Evolutionary conservation across 2,113 vertebrate species (phyloP), one percentile per base, ranked within the genome.

Genomic region (Rana temporaria): DNA sequence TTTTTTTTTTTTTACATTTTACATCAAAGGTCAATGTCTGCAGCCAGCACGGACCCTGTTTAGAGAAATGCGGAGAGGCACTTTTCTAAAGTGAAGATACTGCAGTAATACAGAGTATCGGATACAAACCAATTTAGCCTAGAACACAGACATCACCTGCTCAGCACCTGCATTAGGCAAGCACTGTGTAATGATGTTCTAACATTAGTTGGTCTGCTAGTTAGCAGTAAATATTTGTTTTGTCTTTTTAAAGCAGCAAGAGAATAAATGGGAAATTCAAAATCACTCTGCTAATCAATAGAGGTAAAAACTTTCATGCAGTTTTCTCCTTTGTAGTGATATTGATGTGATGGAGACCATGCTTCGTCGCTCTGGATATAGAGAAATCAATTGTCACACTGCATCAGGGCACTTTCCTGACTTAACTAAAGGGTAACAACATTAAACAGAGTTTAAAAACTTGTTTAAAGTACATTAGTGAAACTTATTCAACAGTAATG

Each of bases 281-380:
- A 11, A 60, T 60, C n/a, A 20, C 59, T 60, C n/a, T 20, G 59
- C 59, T 70, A 70, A 72, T 72, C 70, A 72, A 72, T 72, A 56
- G 20, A 26, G 52, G 48, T 72, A 1, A 24, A 18, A 56, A 2
- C n/a, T 22, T 56, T 56, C 70, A 22, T 30, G 22, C 52, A 72
- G 70, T 57, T 57, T 72, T 72, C 22, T 18, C 15, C 16, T 56
- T 26, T 70, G 22, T 22, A 72, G 52, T 15, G 11, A 56, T 56
- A 72, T 72, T 56, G 52, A 56, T 56, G 24, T 17, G 56, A n/a
- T 20, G 59, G 59, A 60, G 59, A 60, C 20, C 59, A 60, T n/a
- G 59, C 59, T 60, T 7, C n/a, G n/a, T n/a, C n/a, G n/a, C 59
- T 20, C 20, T 7, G 6, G 11, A 48, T 48, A 48, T 48, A 48